Conservation (phyloP, 2,888 invertebrate genomes). For the Pelosia muscerda region DNA sequence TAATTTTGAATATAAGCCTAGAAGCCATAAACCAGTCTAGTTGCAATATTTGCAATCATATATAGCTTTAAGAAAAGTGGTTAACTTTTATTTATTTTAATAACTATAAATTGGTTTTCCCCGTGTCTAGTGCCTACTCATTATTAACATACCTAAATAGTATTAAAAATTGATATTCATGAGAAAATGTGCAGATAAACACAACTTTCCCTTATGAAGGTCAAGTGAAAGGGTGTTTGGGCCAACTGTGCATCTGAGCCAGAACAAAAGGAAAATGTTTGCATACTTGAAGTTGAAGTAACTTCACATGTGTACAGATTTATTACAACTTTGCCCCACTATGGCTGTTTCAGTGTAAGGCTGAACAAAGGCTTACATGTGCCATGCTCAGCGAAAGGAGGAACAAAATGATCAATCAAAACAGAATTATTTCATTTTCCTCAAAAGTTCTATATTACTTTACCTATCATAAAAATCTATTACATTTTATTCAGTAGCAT, state of each 20-base stretch:
- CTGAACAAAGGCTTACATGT: neutral
- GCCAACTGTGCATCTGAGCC: neutral
- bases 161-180: neutral
- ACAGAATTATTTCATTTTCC: no score
- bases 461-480: no score
- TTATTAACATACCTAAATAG: neutral
- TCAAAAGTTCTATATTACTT: no score
- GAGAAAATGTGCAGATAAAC: conserved; percentile 7
- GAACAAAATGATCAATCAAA: neutral
- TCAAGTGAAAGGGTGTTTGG: conserved; percentile 23
- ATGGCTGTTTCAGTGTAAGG: neutral
- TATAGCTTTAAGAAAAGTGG: neutral
- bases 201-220: conserved; percentile 20
- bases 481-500: no score
- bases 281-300: neutral
- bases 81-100: neutral
- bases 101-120: neutral
- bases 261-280: conserved; percentile 14
- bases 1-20: neutral
- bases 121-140: neutral
- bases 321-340: neutral
- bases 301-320: neutral
- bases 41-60: neutral
- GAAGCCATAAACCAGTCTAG: neutral
- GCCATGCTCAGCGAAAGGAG: neutral